Conservation (phyloP, 2,113 vertebrate genomes). For the Sarotherodon lohbergeri region DNA sequence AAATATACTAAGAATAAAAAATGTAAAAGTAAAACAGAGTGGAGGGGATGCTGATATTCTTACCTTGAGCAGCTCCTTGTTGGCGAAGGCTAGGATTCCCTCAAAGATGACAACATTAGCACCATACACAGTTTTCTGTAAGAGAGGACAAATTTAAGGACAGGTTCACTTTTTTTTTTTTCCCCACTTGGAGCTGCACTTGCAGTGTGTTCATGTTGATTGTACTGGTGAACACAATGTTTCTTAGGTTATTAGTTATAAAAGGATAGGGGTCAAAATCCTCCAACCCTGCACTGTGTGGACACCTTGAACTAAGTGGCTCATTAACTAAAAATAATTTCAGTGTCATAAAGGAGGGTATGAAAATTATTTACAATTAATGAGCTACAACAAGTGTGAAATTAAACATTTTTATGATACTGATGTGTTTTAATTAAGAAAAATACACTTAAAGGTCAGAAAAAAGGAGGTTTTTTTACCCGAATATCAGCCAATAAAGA, state of each 20-base stretch:
- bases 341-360: neutral
- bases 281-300: neutral
- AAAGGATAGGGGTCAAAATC: neutral
- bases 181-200: neutral
- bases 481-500: neutral
- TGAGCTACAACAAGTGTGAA: neutral
- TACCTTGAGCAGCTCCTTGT: slow-evolving; percentile 91
- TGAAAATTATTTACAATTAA: neutral
- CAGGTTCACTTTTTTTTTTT: neutral
- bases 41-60: neutral
- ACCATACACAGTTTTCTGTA: slow-evolving; percentile 86
- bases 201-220: neutral
- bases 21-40: neutral
- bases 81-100: slow-evolving; percentile 86
- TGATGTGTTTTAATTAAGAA: neutral
- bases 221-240: neutral
- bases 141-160: neutral
- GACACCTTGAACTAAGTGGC: neutral
- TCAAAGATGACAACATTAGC: slow-evolving; percentile 90
- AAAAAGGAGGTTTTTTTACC: accelerated
- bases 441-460: neutral
- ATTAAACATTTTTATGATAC: neutral
- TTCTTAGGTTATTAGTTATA: neutral
- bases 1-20: neutral
- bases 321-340: neutral